Evolutionary conservation across 2,113 vertebrate genomes (phyloP), one percentile per base, ranked within the genome.

Genomic region (Oryzias curvinotus): DNA sequence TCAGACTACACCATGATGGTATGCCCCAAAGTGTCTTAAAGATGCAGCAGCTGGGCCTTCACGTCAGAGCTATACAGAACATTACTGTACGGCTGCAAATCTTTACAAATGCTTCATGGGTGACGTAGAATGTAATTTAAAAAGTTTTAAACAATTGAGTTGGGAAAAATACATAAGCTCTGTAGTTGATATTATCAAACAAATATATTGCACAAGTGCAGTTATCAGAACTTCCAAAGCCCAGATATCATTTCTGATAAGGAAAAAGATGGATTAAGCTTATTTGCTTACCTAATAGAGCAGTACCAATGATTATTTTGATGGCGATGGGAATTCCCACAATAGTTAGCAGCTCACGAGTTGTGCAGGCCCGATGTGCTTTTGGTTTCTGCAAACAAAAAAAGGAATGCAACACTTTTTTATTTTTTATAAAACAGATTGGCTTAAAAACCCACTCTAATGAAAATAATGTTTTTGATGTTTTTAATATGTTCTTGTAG

Each of bases 211-310:
- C 36, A 36, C 36, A 36, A 36, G 36, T 12, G 36, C 8, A 10
- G 36, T 36, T 36, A 36, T 36, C 36, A 36, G 36, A 36, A 36
- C 36, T 13, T 36, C 36, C 2, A 36, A 36, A 8, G 36, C 8
- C 8, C 36, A 36, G 3, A 36, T 48, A 13, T 18, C 1, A 4
- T 18, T 18, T n/a, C n/a, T 48, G 47, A 45, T 45, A n/a, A 47
- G 45, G 5, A n/a, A 4, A 8, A 18, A 2, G 7, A 10, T 6
- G 2, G 47, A 23, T 1, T 42, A n/a, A 17, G 8, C 8, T 84
- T 4, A 25, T 19, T 47, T 5, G 46, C 62, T 7, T 78, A 90
- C 90, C 89, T 63, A 85, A 65, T 36, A 91, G 44, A 65, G 78
- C 79, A 14, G 63, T 43, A 53, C 49, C 53, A 75, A 90, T 71